These are phyloP conservation scores for Prionailurus bengalensis DNA, from an alignment of 2,113 vertebrate genomes.

Conservation along the genomic window DNA sequence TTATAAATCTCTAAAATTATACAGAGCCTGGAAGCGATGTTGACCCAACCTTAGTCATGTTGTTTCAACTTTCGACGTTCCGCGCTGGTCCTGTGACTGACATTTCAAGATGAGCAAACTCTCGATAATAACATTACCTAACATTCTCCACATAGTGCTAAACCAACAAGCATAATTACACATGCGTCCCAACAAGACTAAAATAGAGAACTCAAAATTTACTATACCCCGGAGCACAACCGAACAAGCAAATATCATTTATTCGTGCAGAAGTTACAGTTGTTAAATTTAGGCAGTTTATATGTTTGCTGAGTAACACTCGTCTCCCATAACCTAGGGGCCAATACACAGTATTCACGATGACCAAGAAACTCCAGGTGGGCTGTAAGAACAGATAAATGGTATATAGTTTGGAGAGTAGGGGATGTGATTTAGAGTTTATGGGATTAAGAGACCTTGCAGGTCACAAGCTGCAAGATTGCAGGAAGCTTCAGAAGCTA, in stretches of 20 bases:
- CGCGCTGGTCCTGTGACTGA: background rate
- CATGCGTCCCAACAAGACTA: conserved; percentile 47
- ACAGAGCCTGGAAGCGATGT: background rate
- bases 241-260: conserved; percentile 66
- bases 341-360: background rate
- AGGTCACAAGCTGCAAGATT: conserved; percentile 58
- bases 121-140: conserved; percentile 20
- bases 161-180: conserved; percentile 65
- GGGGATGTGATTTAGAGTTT: conserved; percentile 38
- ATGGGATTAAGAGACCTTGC: conserved; percentile 45
- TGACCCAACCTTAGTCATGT: background rate
- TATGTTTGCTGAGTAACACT: background rate
- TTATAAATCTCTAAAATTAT: conserved; percentile 58
- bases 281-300: conserved; percentile 61
- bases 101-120: conserved; percentile 47
- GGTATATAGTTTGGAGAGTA: conserved; percentile 36
- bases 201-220: conserved; percentile 66
- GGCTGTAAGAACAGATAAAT: conserved; percentile 46
- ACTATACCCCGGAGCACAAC: conserved; percentile 17
- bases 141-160: conserved; percentile 3
- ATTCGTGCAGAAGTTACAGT: conserved; percentile 42
- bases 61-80: conserved; percentile 18
- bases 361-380: conserved; percentile 8
- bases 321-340: background rate
- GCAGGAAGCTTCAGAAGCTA: conserved; percentile 57